Percentiles rank a stretch among this genome's conserved stretches.
Evolutionary conservation across 2,797 vertebrate species (phyloP).

Genomic region (Pseudochirops cupreus): DNA sequence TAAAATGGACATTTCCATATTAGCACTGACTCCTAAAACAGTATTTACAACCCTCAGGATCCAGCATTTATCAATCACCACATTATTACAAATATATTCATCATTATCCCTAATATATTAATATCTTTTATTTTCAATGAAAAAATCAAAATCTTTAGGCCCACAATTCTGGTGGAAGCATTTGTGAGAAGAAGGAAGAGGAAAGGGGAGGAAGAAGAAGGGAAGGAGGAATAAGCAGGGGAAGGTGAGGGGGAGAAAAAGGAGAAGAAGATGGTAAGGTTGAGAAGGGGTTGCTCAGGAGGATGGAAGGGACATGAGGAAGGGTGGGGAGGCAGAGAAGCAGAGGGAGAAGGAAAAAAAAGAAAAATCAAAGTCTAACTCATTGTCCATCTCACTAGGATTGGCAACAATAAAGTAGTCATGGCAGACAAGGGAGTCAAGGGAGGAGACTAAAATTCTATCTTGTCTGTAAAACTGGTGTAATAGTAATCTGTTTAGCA

Average conservation of each 20-base stretch:
- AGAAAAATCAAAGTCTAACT: not conserved
- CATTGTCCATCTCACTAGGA: not conserved
- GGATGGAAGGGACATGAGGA: not conserved
- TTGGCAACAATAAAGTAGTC: not conserved
- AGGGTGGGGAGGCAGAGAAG: not conserved
- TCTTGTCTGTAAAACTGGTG: not conserved
- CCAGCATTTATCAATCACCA: not conserved
- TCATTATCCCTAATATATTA: constrained; percentile 25
- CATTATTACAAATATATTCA: constrained; percentile 28
- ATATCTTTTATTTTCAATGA: constrained; percentile 34
- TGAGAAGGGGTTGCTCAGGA: not conserved
- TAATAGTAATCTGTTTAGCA: too few species aligned
- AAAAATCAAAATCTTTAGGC: constrained; percentile 38
- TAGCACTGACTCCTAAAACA: constrained; percentile 15
- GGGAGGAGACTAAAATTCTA: not conserved
- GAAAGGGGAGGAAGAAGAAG: not conserved
- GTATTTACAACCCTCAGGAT: constrained; percentile 34
- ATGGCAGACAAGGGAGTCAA: not conserved
- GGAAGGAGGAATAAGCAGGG: not conserved
- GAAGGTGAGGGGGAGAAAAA: not conserved
- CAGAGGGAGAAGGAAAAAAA: not conserved
- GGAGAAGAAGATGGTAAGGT: not conserved
- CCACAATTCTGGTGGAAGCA: not conserved
- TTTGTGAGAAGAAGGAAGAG: not conserved
- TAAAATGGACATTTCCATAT: not conserved